Evolutionary conservation across 2,797 vertebrate genomes (phyloP), one percentile per base, ranked within the genome.

Genomic region (Nasua narica): DNA sequence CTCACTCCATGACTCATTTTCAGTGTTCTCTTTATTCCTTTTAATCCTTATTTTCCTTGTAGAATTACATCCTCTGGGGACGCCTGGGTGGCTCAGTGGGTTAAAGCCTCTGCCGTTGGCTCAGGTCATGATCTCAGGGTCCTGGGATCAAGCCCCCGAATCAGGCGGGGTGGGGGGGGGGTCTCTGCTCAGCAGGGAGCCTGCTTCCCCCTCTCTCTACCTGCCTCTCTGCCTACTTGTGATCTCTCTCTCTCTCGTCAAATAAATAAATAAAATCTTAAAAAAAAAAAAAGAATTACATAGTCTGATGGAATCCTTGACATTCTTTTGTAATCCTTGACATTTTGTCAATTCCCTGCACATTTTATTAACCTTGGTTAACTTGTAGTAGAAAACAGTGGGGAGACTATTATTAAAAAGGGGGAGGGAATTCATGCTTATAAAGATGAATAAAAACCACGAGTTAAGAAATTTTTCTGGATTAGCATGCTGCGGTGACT

Each of bases 351-450:
- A 62, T 78, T 21, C 81, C 52, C 18, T 13, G 52, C 32, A 86
- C 18, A 23, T 88, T 88, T 94, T 77, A 87, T 84, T 93, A 87
- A 87, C 27, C 50, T 96, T 95, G 48, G 94, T 95, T 93, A 93
- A 84, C 50, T 92, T 48, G 48, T 16, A 85, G 43, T 58, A 86
- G 96, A 62, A 87, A 89, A 91, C 29, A 48, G 91, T 27, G 74
- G 46, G 46, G 83, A 82, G 67, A 60, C 19, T 83, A 52, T 60
- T 76, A 50, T 60, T 77, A 90, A n/a, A 35, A 87, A 56, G 82
- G 40, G 0, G n/a, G 65, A 79, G 56, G 83, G 62, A 13, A 65
- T 65, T 65, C 29, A 65, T 16, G 15, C 60, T 65, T 48, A 48
- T 54, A 69, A 69, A 91, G 37, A 95, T 43, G 27, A 74, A 67